Evolutionary conservation across 2,888 invertebrate genomes (phyloP), one percentile per base, ranked within the genome.

Genomic region (Drosophila suboccidentalis): DNA sequence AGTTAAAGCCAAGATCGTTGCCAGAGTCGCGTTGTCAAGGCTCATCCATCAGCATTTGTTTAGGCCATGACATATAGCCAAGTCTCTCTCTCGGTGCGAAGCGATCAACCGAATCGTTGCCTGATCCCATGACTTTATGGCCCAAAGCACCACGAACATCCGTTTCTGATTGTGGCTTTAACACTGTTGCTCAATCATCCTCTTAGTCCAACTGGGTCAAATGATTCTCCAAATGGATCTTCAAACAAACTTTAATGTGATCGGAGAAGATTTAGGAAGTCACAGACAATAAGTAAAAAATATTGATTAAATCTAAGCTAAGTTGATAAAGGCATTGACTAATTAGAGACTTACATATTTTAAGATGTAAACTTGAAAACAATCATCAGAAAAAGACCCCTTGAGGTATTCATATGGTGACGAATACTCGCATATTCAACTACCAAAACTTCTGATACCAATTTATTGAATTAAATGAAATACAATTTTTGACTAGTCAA

Each of bases 41-140:
- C 75, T 75, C 75, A 71, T 75, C 76, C 54, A 76, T 71, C 75
- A 76, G 76, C 66, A 44, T 66, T 59, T 22, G 59, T 59, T 63
- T 59, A 29, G 44, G 61, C 68, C 73, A 58, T 47, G 62, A 68
- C 62, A 34, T 41, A 38, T 34, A 43, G 62, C 61, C 68, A 39
- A 17, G 26, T 10, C 26, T 26, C 26, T 22, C 26, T 9, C 15
- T 38, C 70, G 54, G 29, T 57, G 46, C 29, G 19, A 39, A 38
- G 17, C 15, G 22, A 41, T 29, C 70, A 57, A 70, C 38, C 57
- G 49, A 50, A 61, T 32, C 49, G 55, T 51, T 26, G 39, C 41
- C 51, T 32, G 50, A 55, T 38, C 57, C 32, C 55, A 36, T 43
- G 46, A 38, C 46, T 67, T 46, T 29, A 13, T 43, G 17, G 29